Base-by-base conservation (phyloP, 2,113 vertebrate genomes). In the Otocyon megalotis region DNA sequence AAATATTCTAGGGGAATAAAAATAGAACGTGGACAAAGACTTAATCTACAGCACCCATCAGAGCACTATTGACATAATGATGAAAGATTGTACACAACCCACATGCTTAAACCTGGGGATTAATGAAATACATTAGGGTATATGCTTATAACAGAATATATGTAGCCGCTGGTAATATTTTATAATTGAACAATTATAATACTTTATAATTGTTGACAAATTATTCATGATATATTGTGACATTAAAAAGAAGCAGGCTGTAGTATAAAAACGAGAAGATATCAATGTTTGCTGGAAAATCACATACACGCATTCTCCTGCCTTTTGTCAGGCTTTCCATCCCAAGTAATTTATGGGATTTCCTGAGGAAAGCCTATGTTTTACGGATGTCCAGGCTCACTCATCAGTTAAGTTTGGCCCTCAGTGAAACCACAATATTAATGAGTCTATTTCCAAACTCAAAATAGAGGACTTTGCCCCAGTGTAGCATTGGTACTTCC, bases 1-100 rank as follows among this genome's bases (percentile, higher is more conserved):
- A 96, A 96, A 67, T 92, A 94, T 54, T 82, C 79, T 30, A 88
- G 92, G 76, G 71, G 81, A 89, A 83, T 82, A 86, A 95, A 97
- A 88, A 82, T 69, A 94, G 76, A 85, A 62, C 35, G 17, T 86
- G 60, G 79, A 76, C 72, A 81, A 93, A 77, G 77, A 76, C 83
- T 77, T 82, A 26, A 79, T 87, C 37, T 74, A 19, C 4, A 87
- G 20, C 53, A 85, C 10, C 82, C 35, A 81, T 65, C 76, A 69
- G 90, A 84, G 60, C 26, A 69, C 60, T 91, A 8, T 86, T 90
- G 87, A 76, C 15, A 28, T 87, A 35, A 90, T 56, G 81, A 97
- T 58, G 53, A 74, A 80, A 82, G 74, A 63, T 15, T 89, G 48
- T 74, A 80, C 26, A 58, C 15, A 82, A n/a, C 22, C 11, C 20